Conservation (phyloP, 2,888 invertebrate genomes). For the Taenaris catops region DNA sequence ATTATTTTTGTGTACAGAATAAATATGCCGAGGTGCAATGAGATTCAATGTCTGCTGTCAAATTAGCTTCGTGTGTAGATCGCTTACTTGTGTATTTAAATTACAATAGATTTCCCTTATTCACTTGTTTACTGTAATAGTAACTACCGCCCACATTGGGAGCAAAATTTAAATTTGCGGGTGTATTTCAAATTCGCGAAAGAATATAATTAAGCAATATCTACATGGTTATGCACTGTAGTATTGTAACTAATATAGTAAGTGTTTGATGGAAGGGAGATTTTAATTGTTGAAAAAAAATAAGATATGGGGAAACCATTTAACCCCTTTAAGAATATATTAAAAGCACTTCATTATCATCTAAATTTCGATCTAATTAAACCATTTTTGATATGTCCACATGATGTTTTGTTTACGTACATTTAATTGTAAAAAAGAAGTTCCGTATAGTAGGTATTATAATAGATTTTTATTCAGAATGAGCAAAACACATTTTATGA, state of each 20-base stretch:
- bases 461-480: slow-evolving; percentile 6
- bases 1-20: too few species aligned
- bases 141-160: too few species aligned
- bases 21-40: too few species aligned
- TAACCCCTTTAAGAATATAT: not conserved
- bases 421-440: slow-evolving; percentile 11
- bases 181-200: not conserved
- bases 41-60: too few species aligned
- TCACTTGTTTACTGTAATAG: too few species aligned
- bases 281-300: slow-evolving; percentile 1
- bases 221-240: not conserved
- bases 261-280: slow-evolving; percentile 5
- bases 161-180: too few species aligned
- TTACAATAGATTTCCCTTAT: too few species aligned
- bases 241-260: slow-evolving; percentile 3
- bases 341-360: not conserved
- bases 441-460: slow-evolving; percentile 16
- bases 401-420: slow-evolving; percentile 9
- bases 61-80: too few species aligned
- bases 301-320: not conserved
- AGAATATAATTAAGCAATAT: not conserved
- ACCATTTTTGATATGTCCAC: slow-evolving; percentile 12
- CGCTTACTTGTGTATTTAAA: too few species aligned
- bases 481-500: slow-evolving; percentile 1
- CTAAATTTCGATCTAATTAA: slow-evolving; percentile 1